A percentile compares a stretch with the other conserved stretches of the same genome.
Conservation (phyloP, 2,888 invertebrate species). For the Thyatira batis region DNA sequence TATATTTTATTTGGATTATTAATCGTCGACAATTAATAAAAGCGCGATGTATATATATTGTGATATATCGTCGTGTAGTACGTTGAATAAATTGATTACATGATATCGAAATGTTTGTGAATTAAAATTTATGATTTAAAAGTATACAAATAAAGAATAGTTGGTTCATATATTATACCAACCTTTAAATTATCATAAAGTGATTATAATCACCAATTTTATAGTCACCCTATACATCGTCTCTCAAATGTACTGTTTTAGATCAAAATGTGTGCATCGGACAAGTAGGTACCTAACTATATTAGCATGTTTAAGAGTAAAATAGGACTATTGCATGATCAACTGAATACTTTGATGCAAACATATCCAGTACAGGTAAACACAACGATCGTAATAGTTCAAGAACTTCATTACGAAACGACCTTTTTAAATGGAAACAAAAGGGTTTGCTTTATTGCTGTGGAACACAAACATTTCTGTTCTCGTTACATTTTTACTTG, state of each 20-base stretch:
- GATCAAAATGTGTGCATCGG: constrained; percentile 41
- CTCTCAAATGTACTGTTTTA: constrained; percentile 26
- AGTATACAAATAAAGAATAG: background rate
- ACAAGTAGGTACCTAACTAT: constrained; percentile 19
- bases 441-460: constrained; percentile 11
- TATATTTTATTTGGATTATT: constrained; percentile 28
- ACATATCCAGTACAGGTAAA: constrained; percentile 38
- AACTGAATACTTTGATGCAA: constrained; percentile 13
- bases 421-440: constrained; percentile 23
- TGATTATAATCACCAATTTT: background rate
- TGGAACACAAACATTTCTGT: constrained; percentile 19
- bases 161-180: no score
- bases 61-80: background rate
- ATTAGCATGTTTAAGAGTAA: constrained; percentile 22
- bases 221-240: background rate
- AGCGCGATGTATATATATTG: constrained; percentile 15
- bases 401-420: constrained; percentile 35
- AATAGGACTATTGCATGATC: constrained; percentile 17
- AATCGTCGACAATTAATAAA: constrained; percentile 35
- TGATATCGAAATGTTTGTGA: background rate
- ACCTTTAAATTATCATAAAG: no score
- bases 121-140: background rate
- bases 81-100: background rate
- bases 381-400: constrained; percentile 22
- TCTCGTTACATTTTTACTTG: constrained; percentile 5